Evolutionary conservation across 2,113 vertebrate genomes (phyloP).

Genomic region (Deroptyus accipitrinus): DNA sequence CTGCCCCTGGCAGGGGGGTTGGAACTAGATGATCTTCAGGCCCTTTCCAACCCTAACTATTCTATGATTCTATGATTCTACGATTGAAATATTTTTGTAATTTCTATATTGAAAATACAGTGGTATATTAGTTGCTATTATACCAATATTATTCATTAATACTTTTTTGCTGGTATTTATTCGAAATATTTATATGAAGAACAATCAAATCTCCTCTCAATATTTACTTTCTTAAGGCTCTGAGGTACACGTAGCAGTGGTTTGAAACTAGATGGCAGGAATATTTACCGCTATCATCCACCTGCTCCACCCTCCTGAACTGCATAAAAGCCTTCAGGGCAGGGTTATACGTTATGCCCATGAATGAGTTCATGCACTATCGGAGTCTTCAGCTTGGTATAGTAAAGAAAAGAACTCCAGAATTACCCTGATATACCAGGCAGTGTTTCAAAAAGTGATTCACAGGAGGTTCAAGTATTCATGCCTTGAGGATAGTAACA

Average conservation of each 20-base stretch:
- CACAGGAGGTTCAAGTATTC: neutral
- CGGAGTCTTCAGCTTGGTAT: neutral
- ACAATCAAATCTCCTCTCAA: neutral
- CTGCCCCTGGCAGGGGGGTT: too few relatives aligned
- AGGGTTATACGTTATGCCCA: neutral
- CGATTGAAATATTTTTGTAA: neutral
- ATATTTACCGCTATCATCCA: neutral
- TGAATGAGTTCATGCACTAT: neutral
- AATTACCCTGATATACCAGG: neutral
- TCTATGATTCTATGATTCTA: neutral
- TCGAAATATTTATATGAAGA: neutral
- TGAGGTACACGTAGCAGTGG: neutral
- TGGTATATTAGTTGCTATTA: neutral
- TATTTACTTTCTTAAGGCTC: neutral
- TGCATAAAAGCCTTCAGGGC: neutral
- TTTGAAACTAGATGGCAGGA: neutral
- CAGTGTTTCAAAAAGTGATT: neutral
- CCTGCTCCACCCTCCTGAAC: slow-evolving; percentile 16
- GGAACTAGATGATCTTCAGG: too few relatives aligned
- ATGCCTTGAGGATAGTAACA: neutral
- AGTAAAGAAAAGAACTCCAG: slow-evolving; percentile 2
- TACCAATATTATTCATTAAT: neutral
- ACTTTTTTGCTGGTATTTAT: neutral
- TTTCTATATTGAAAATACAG: neutral
- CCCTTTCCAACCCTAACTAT: too few relatives aligned